Base-by-base conservation (phyloP, 2,797 vertebrate genomes). In the Pseudocheirus occidentalis region DNA sequence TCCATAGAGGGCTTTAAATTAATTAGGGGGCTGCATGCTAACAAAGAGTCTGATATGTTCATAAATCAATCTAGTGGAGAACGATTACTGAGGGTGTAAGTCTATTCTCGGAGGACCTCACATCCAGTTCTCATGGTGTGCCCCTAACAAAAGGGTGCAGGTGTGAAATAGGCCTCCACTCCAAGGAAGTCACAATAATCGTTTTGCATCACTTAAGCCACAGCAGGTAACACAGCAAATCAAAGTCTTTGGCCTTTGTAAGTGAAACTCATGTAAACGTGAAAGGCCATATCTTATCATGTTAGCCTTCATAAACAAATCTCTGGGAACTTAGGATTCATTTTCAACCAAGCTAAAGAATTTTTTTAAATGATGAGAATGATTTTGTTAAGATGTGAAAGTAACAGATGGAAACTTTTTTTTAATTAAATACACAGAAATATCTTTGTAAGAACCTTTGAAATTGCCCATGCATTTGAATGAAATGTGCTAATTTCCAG, bases 1-100 rank as follows among this genome's bases (percentile, higher is more conserved):
- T 98, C 98, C 98, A 98, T 97, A 97, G 98, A 99, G 99, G 98
- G 98, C 98, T 99, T 98, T 99, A 99, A 99, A 99, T 99, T 99
- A 99, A 99, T 99, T 99, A 99, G 98, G 98, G 98, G 98, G 98
- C 99, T 98, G 98, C 98, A 98, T 97, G 96, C 98, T 98, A 98
- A 99, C 98, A 99, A 99, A 99, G 98, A 98, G 98, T 97, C 96
- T 98, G 98, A 98, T 98, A 98, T 97, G 98, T 98, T 97, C 98
- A 99, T 99, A 99, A 99, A 99, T 99, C 99, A 99, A 98, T 98
- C 97, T 95, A 87, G 98, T 95, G 97, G 95, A 97, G 97, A 97
- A 98, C 97, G 98, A 98, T 98, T 98, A 98, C 93, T 93, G n/a
- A 95, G 96, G 97, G 98, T 98, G 97, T 97, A 97, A 96, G 90